Evolutionary conservation across 1,140 invertebrate species (phyloP), one percentile per base, ranked within the genome.

Genomic region (Bombus sylvicola): DNA sequence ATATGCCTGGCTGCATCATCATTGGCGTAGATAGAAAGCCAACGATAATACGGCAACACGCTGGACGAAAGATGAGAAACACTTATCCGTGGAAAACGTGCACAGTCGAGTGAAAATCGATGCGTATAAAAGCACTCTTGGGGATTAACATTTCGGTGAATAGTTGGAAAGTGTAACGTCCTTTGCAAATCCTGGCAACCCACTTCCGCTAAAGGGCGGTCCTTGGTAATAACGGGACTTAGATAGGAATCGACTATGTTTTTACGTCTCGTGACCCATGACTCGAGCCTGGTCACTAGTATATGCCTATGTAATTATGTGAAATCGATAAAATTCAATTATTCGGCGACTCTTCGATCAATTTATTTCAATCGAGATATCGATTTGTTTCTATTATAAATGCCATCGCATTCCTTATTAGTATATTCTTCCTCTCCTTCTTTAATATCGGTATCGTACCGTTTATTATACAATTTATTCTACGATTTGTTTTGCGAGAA

Each of bases 321-420:
- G 6, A 53, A 76, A 87, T 90, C 89, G 80, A 90, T 90, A 64
- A 68, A 73, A 80, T 86, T 90, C 86, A 90, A 90, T 90, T 90
- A 90, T 85, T 83, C 47, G 62, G 22, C 34, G 72, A n/a, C 18
- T 41, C 41, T 62, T 79, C 31, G 75, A 64, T 85, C 68, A 31
- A 64, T 80, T 71, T 41, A n/a, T 31, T 53, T 80, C 22, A 43
- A 72, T 72, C 47, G 47, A 53, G 64, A 85, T 72, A 25, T 66
- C 31, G 15, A 66, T 13, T 62, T n/a, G 59, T n/a, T 62, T n/a
- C 28, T 62, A 62, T 62, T n/a, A 62, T n/a, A 47, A 1, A 69
- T 78, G 37, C 3, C 15, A 8, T 8, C 18, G 22, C 8, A 15
- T 64, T 5, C 18, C 6, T 31, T 31, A 8, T 15, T 28, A 10